phyloP scores from a whole-genome alignment of 2,888 invertebrate genomes.

The Pharmacophagus antenor region DNA sequence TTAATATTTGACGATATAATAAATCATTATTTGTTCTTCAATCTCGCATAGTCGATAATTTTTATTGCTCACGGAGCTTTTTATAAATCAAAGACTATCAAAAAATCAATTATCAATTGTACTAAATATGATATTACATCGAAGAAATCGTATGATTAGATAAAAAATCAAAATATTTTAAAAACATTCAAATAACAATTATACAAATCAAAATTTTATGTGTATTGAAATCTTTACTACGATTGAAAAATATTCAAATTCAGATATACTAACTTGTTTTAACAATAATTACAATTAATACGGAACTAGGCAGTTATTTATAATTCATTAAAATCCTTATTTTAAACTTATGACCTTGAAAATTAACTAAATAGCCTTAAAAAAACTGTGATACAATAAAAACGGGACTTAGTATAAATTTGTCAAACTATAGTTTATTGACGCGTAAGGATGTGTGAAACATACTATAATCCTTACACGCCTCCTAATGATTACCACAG shows the following conservation, averaged over 20 bases:
- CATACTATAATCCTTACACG: conserved; percentile 30
- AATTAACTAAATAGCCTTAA: conserved; percentile 13
- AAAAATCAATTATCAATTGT: neutral
- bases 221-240: neutral
- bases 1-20: neutral
- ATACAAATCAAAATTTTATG: too few species aligned
- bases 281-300: neutral
- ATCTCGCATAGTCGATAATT: conserved; percentile 11
- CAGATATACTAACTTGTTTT: neutral
- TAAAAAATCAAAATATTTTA: neutral
- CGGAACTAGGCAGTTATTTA: neutral
- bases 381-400: conserved; percentile 7
- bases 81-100: neutral
- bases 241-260: neutral
- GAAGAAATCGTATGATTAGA: neutral
- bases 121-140: neutral
- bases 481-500: conserved; percentile 12
- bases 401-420: conserved; percentile 13
- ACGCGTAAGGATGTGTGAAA: conserved; percentile 29
- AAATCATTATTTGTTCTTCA: conserved; percentile 19
- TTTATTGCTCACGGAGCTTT: neutral
- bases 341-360: conserved; percentile 1
- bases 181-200: too few species aligned
- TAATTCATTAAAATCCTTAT: conserved; percentile 4
- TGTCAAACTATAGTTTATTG: conserved; percentile 14